Conservation (phyloP, 2,113 vertebrate species). For the Bubalus kerabau region DNA sequence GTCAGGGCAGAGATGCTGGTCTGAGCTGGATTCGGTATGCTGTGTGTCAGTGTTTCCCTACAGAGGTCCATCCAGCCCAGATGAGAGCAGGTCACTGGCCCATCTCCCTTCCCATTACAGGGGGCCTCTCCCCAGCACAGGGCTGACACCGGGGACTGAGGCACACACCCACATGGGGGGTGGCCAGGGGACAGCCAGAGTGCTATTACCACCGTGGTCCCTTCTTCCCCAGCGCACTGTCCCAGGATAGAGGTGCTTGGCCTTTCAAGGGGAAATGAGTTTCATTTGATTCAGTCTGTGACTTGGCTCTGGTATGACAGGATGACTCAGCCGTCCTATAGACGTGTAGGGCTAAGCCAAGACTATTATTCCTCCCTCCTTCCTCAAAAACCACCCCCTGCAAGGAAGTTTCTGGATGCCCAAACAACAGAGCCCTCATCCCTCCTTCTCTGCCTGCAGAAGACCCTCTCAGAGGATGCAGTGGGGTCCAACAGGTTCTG, state of each 20-base stretch:
- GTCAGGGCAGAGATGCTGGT: not conserved
- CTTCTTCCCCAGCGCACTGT: not conserved
- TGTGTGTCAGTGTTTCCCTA: not conserved
- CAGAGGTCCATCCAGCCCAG: not conserved
- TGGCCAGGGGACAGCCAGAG: not conserved
- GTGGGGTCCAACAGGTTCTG: slow-evolving; percentile 7
- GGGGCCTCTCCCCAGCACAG: not conserved
- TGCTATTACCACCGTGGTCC: not conserved
- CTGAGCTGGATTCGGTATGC: not conserved
- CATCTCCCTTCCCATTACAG: not conserved
- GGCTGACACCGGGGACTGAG: not conserved
- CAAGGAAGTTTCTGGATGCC: not conserved
- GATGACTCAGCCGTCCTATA: not conserved
- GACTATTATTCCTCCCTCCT: not conserved
- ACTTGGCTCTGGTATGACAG: not conserved
- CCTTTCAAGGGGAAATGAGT: not conserved
- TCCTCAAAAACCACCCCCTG: not conserved
- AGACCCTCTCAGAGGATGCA: not conserved
- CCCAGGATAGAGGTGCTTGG: not conserved
- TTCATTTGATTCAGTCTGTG: not conserved
- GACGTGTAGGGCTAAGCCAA: not conserved
- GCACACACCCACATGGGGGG: fast-evolving
- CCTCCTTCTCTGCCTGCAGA: not conserved
- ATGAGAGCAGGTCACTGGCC: not conserved
- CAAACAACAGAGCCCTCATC: not conserved